Evolutionary conservation across 2,888 invertebrate species (phyloP), one percentile per base, ranked within the genome.

Genomic region (Euplagia quadripunctaria): DNA sequence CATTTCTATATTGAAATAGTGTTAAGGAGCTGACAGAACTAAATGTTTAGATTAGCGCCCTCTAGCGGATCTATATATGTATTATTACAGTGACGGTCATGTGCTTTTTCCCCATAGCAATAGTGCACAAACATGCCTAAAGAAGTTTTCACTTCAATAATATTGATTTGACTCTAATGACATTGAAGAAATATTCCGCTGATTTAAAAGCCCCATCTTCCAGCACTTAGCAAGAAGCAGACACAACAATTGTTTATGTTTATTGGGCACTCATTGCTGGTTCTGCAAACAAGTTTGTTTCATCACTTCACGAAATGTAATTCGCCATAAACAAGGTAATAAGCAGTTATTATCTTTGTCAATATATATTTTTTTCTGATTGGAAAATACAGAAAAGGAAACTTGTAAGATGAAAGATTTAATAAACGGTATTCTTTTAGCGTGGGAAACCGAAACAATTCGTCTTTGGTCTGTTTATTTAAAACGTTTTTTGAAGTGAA

Each of bases 221-320:
- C 70, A 80, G 83, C 88, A 87, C 89, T 90, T 87, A 87, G 82
- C 77, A 87, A 83, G 85, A 86, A 78, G 86, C 90, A 92, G 93
- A 90, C 92, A 88, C 89, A 82, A 83, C 90, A 89, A 91, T 92
- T 92, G 93, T 92, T 94, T 92, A 94, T 92, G 92, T 93, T 94
- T 94, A 94, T 92, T 90, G 88, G 89, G 86, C 87, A 89, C 91
- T 93, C 92, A 93, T 93, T 93, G 92, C 92, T 90, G 88, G 83
- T 86, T 86, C 88, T 85, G 87, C 87, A 89, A 91, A 91, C 91
- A 89, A 91, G 90, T 90, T 91, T 87, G 90, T 89, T 89, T 88
- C 90, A 85, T 86, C 85, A 87, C 84, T 84, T 86, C 76, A 80
- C 82, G 79, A 87, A 88, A 84, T 88, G 87, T 88, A 88, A 90